These are phyloP conservation scores for Sesia apiformis DNA, from an alignment of 2,888 invertebrate genomes.

Conservation along the genomic window DNA sequence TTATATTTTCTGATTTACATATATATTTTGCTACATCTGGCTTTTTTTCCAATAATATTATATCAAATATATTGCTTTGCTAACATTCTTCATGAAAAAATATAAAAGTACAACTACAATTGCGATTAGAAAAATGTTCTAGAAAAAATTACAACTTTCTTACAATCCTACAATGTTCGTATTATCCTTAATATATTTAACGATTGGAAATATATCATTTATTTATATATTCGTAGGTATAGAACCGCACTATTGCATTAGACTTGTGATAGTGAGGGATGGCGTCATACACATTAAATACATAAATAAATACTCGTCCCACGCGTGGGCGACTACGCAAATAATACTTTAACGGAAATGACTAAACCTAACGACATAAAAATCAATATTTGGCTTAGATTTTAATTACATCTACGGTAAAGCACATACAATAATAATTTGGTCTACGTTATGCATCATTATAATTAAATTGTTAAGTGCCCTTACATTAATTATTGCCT, in stretches of 20 bases:
- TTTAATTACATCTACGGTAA: constrained; percentile 70
- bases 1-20: constrained; percentile 65
- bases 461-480: constrained; percentile 66
- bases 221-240: constrained; percentile 25
- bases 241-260: constrained; percentile 25
- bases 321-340: constrained; percentile 38
- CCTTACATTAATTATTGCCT: constrained; percentile 68
- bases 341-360: constrained; percentile 68
- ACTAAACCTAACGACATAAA: constrained; percentile 53
- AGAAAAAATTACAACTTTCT: constrained; percentile 64
- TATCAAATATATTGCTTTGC: constrained; percentile 71
- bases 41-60: constrained; percentile 43
- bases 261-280: constrained; percentile 11
- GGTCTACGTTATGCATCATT: constrained; percentile 69
- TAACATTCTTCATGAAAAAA: constrained; percentile 62
- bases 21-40: constrained; percentile 56
- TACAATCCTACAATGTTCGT: constrained; percentile 47
- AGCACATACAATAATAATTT: constrained; percentile 72
- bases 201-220: constrained; percentile 33
- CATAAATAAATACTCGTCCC: constrained; percentile 64
- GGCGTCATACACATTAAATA: constrained; percentile 18
- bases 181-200: constrained; percentile 60
- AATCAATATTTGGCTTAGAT: constrained; percentile 74
- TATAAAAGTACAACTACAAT: constrained; percentile 65
- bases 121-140: constrained; percentile 58